These are phyloP conservation scores for Sebastes hubbsi DNA, from an alignment of 2,797 vertebrate species.

Conservation along the genomic window DNA sequence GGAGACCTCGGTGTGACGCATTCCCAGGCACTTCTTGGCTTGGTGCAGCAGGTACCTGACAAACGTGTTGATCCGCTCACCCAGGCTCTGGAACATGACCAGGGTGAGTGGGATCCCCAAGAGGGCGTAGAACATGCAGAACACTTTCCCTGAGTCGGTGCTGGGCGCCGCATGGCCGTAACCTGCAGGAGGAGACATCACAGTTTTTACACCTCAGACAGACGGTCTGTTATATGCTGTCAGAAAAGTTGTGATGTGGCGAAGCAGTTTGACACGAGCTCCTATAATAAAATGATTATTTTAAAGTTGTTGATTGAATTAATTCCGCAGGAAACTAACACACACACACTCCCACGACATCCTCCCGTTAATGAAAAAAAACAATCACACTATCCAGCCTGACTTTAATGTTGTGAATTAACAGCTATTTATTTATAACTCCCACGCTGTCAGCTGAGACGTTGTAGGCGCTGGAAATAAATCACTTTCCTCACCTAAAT, in stretches of 20 bases:
- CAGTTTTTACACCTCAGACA: slow-evolving; percentile 6
- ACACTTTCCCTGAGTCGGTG: slow-evolving; percentile 96
- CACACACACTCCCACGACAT: not conserved
- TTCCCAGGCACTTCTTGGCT: slow-evolving; percentile 91
- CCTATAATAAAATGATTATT: not conserved
- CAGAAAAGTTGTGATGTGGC: not conserved
- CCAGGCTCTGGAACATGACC: slow-evolving; percentile 99
- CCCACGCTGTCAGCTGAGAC: not conserved
- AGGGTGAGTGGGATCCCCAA: slow-evolving; percentile 96
- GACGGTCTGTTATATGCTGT: not conserved
- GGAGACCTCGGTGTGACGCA: slow-evolving; percentile 91
- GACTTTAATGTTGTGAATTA: not conserved
- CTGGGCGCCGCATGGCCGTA: slow-evolving; percentile 97
- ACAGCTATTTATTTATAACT: slow-evolving; percentile 26
- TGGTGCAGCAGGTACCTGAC: slow-evolving; percentile 93
- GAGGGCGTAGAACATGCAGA: slow-evolving; percentile 98
- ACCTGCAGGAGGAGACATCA: slow-evolving; percentile 76
- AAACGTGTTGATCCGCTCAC: slow-evolving; percentile 96
- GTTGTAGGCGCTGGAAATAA: slow-evolving; percentile 24
- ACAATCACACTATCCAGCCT: not conserved
- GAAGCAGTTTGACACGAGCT: not conserved
- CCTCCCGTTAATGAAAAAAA: not conserved
- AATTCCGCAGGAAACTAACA: slow-evolving; percentile 4
- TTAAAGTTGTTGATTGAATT: not conserved
- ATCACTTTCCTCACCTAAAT: slow-evolving; percentile 13